Evolutionary conservation across 2,888 invertebrate genomes (phyloP), one percentile per base, ranked within the genome.

Genomic region (Achlya flavicornis): DNA sequence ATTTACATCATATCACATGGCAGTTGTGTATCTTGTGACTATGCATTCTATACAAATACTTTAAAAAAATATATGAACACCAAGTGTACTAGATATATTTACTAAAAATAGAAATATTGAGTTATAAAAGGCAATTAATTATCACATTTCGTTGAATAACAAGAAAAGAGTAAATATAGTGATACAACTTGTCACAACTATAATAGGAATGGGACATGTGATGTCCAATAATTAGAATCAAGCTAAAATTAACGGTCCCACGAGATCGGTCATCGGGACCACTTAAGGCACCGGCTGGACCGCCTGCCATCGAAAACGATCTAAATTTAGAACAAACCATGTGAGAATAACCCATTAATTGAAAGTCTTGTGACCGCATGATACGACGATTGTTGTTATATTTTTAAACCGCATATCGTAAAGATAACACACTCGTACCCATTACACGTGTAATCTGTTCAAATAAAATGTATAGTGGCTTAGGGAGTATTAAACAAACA

Each of bases 261-360:
- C 77, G 74, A 75, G 63, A 65, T 61, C 71, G 7, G n/a, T 79
- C 76, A 79, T 85, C 80, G 80, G 78, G 74, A 67, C 82, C 83
- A 82, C 77, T 85, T 83, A 82, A 66, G 16, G 41, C 19, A 60
- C 19, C 63, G 64, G 64, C 67, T 73, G 70, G 69, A 67, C 64
- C 72, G 65, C 66, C 72, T 85, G 48, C 10, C 87, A 90, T 88
- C 79, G 79, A 88, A 84, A 87, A 80, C 86, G 88, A 71, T 84
- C 91, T 91, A 92, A 88, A 90, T 88, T 85, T 93, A 93, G 91
- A 38, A 83, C 66, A 70, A 64, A 62, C 70, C 77, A 73, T 83
- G 83, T 84, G 85, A 78, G 83, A 87, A 88, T 83, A 83, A 83
- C 81, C 75, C 77, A 73, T 77, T 77, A 85, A 84, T 83, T 80